These are phyloP conservation scores for Drosophila buzzatii DNA, from an alignment of 2,888 invertebrate species.

Conservation along the genomic window DNA sequence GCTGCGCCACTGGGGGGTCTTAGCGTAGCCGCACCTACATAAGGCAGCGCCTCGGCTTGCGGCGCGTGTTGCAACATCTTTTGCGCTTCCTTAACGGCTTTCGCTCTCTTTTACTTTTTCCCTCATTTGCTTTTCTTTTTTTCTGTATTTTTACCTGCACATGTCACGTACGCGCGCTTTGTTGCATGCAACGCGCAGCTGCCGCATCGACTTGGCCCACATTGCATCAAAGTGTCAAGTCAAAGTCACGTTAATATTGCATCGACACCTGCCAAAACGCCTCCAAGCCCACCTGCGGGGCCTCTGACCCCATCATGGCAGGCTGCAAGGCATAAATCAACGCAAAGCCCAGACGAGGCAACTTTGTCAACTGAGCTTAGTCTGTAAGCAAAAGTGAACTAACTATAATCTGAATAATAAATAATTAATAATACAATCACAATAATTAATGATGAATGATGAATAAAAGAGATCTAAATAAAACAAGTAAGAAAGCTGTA, in stretches of 20 bases:
- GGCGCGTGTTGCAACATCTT: slow-evolving; percentile 38
- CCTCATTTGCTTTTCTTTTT: neutral
- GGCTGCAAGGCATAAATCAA: no score
- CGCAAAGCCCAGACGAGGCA: no score
- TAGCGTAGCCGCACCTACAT: neutral
- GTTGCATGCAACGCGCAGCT: slow-evolving; percentile 47
- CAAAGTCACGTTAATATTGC: slow-evolving; percentile 74
- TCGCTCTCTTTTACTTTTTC: slow-evolving; percentile 43
- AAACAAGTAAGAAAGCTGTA: no score
- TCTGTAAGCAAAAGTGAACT: no score
- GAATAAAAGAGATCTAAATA: no score
- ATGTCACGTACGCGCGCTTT: slow-evolving; percentile 43
- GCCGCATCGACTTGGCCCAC: slow-evolving; percentile 38
- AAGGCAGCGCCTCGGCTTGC: neutral
- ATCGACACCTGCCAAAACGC: slow-evolving; percentile 58
- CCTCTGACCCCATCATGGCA: no score
- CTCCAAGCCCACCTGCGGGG: no score
- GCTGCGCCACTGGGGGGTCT: neutral
- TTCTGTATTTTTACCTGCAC: slow-evolving; percentile 27
- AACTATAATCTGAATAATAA: no score
- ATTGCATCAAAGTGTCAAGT: slow-evolving; percentile 6
- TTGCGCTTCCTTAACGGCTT: slow-evolving; percentile 53
- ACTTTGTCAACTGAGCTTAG: no score
- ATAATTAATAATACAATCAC: no score
- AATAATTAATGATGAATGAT: no score